Percentiles rank a stretch among this genome's conserved stretches.
Conservation (phyloP, 2,888 invertebrate genomes). For the Drosophila maculinotata region DNA sequence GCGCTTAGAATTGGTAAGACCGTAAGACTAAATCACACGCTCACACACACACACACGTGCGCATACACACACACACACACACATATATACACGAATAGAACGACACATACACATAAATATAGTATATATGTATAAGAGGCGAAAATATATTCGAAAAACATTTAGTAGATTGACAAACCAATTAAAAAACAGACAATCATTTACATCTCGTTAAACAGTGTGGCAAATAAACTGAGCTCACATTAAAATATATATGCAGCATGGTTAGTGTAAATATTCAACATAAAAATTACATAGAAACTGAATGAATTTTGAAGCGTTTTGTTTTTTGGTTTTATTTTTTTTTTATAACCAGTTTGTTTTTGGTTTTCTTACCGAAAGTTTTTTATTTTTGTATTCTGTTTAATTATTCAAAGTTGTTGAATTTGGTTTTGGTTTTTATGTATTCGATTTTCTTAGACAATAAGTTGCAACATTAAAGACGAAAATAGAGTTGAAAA, state of each 20-base stretch:
- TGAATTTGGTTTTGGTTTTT: slow-evolving; percentile 40
- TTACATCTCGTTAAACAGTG: slow-evolving; percentile 74
- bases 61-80: slow-evolving; percentile 30
- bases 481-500: slow-evolving; percentile 84
- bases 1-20: slow-evolving; percentile 42
- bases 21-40: slow-evolving; percentile 49
- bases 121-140: slow-evolving; percentile 53
- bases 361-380: slow-evolving; percentile 42
- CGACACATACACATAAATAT: slow-evolving; percentile 60
- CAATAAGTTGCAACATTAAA: slow-evolving; percentile 85
- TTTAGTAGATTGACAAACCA: slow-evolving; percentile 78
- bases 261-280: slow-evolving; percentile 63
- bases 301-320: slow-evolving; percentile 69
- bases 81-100: slow-evolving; percentile 22
- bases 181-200: slow-evolving; percentile 75
- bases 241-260: slow-evolving; percentile 74
- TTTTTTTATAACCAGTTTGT: slow-evolving; percentile 24
- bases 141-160: slow-evolving; percentile 71
- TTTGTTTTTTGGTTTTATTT: slow-evolving; percentile 32
- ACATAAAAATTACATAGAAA: slow-evolving; percentile 55
- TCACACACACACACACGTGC: slow-evolving; percentile 37
- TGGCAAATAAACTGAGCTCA: slow-evolving; percentile 75
- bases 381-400: slow-evolving; percentile 6
- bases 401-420: slow-evolving; percentile 41
- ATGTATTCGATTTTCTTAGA: slow-evolving; percentile 69